Conservation (phyloP, 2,888 invertebrate species). For the Hetaerina titia region DNA sequence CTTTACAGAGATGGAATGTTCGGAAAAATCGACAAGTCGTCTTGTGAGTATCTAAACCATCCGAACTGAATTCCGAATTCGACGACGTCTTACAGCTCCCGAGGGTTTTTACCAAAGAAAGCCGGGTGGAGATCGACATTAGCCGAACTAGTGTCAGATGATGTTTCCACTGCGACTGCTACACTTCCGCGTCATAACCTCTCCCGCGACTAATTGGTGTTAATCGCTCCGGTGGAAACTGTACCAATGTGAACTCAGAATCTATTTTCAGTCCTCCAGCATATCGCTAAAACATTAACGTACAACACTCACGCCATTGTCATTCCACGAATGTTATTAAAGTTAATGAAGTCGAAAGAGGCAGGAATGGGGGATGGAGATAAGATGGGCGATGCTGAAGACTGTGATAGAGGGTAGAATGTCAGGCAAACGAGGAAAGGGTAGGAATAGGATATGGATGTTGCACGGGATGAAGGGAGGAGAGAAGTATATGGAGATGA, state of each 20-base stretch:
- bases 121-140: neutral
- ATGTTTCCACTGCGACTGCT: neutral
- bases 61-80: no score
- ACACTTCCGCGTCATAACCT: neutral
- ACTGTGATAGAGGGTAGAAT: neutral
- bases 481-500: no score
- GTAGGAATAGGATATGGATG: neutral
- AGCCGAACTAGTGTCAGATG: neutral
- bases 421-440: neutral
- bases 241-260: neutral
- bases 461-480: no score
- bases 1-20: no score
- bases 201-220: neutral
- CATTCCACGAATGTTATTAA: no score
- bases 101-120: neutral
- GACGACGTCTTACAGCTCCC: neutral
- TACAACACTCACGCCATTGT: no score
- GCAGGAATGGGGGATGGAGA: neutral
- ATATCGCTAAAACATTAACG: neutral
- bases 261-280: neutral
- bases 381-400: neutral
- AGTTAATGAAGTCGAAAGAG: no score
- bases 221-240: neutral
- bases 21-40: no score
- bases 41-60: no score